Percentiles rank a stretch among this genome's conserved stretches.
Conservation (phyloP, 2,888 invertebrate genomes). For the Lasioglossum lativentre region DNA sequence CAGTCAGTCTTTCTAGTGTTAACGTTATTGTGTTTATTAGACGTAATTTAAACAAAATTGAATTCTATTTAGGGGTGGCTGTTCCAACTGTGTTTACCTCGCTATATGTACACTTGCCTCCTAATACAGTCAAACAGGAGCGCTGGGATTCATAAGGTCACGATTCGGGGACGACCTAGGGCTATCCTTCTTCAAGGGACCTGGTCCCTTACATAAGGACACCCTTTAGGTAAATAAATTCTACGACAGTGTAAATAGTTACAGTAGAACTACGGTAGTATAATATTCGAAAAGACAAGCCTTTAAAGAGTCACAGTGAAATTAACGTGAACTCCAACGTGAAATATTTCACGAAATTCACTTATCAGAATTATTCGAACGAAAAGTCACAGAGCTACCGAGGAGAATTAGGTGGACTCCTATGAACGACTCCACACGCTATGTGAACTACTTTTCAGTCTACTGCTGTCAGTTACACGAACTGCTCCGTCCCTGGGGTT, state of each 20-base stretch:
- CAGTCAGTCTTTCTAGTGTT: too few relatives aligned
- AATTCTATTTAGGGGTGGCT: background rate
- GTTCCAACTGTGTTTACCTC: background rate
- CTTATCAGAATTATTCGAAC: background rate
- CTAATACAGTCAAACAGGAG: background rate
- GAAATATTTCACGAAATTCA: background rate
- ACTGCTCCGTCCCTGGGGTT: conserved; percentile 7
- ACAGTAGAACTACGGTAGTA: background rate
- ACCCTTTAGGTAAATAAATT: background rate
- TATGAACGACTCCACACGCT: background rate
- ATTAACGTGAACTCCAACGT: background rate
- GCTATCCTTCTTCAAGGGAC: background rate
- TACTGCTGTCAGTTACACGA: background rate
- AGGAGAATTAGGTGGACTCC: background rate
- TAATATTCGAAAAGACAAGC: background rate
- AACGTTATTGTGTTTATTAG: background rate
- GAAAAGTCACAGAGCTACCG: background rate
- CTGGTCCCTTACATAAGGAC: background rate
- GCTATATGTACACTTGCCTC: too few relatives aligned
- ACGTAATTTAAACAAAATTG: background rate
- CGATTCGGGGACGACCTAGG: background rate
- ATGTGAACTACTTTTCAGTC: background rate
- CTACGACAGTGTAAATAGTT: background rate
- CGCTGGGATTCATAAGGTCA: background rate
- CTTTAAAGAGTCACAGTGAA: background rate